Evolutionary conservation across 2,888 invertebrate species (phyloP), one percentile per base, ranked within the genome.

Genomic region (Amblyteles armatorius): DNA sequence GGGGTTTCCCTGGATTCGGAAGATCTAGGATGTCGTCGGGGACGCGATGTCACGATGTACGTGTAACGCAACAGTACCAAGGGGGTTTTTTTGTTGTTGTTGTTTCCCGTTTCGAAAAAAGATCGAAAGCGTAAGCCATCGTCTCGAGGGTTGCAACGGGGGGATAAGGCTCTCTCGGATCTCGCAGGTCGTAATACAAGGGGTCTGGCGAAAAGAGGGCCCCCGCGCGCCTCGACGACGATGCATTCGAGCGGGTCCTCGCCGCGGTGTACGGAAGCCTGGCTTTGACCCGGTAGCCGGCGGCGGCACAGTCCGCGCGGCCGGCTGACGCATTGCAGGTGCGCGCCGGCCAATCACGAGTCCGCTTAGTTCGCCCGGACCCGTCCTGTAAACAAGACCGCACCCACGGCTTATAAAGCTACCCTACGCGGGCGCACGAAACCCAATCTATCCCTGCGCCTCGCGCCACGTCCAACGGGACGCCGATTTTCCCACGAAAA

Each of bases 281-380:
- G 90, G 91, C 90, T 92, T 90, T 93, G 92, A 93, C 92, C 92
- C 92, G 93, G 91, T 90, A 91, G 91, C 91, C 90, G 88, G 95
- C 95, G 95, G 95, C 95, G 95, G 95, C 88, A 94, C 89, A 89
- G 90, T 90, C 90, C 90, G 92, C 93, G 90, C 92, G 89, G 88
- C 93, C 94, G 94, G 95, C 97, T 96, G 96, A 96, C 97, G 97
- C 97, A 97, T 96, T 97, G 96, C 96, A 96, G 97, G 97, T 97
- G 96, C 96, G 96, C 95, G 95, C 94, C 95, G 95, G 95, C 97
- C 97, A 97, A 97, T 97, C 96, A 95, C 95, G 95, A 95, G 95
- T 95, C 95, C 92, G 94, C 92, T 94, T 93, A 93, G 93, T 93
- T 93, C 91, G 93, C 92, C 93, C 93, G 94, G 95, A 95, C 95